Evolutionary conservation across 2,888 invertebrate species (phyloP).

Genomic region (Rutpela maculata): DNA sequence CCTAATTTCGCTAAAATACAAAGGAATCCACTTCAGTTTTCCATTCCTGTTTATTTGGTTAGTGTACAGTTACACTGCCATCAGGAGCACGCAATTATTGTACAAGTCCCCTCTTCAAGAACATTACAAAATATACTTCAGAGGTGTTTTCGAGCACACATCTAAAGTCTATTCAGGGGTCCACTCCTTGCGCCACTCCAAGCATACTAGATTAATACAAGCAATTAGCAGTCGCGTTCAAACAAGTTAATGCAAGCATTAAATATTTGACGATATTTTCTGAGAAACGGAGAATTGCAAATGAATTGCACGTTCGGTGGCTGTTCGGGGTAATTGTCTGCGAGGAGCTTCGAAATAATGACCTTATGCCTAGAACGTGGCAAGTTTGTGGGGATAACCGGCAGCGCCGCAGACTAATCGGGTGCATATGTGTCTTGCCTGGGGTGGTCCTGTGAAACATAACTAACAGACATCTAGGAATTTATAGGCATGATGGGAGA

Average conservation of each 20-base stretch:
- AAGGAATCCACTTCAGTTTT: constrained; percentile 26
- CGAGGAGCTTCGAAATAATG: constrained; percentile 10
- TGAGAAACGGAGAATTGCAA: neutral
- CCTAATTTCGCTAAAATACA: constrained; percentile 13
- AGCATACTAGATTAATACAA: constrained; percentile 2
- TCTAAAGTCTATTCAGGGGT: constrained; percentile 29
- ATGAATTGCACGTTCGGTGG: constrained; percentile 8
- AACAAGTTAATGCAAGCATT: constrained; percentile 1
- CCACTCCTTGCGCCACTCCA: neutral
- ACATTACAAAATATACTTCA: constrained; percentile 25
- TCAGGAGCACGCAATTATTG: constrained; percentile 31
- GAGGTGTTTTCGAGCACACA: constrained; percentile 20
- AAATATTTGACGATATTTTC: constrained; percentile 1
- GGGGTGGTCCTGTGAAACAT: constrained; percentile 15
- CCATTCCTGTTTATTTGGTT: constrained; percentile 37
- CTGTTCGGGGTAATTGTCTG: neutral
- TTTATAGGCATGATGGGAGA: constrained; percentile 11
- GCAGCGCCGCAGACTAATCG: constrained; percentile 30
- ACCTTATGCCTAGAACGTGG: constrained; percentile 26
- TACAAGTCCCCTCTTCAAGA: constrained; percentile 14
- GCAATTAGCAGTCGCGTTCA: constrained; percentile 12
- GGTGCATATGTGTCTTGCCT: constrained; percentile 35
- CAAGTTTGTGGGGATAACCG: constrained; percentile 28
- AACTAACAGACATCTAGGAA: constrained; percentile 19
- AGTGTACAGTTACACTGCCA: constrained; percentile 30